Evolutionary conservation across 2,797 vertebrate species (phyloP), one percentile per base, ranked within the genome.

Genomic region (Xiphophorus birchmanni): DNA sequence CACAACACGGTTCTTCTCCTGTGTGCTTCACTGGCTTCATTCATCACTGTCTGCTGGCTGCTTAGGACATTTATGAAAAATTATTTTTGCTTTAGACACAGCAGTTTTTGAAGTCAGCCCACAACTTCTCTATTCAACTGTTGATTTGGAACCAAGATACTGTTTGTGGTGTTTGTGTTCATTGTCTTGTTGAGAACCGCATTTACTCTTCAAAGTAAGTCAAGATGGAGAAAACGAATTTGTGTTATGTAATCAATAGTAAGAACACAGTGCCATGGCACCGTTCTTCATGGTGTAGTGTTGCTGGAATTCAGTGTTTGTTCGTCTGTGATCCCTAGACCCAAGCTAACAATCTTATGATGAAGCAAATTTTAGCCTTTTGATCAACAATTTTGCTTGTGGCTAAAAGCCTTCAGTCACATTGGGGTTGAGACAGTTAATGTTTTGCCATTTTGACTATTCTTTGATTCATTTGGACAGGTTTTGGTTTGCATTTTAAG

Each of bases 11-110:
- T 82, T 58, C 58, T 23, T 84, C 50, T 91, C 88, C 84, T 86
- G 80, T 91, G 88, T 86, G 77, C 83, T 74, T 50, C 72, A 44
- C 35, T 42, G 37, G 82, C 80, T 42, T 82, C 74, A 69, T 80
- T 75, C 71, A 54, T 44, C 75, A 29, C 76, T 80, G 56, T 84
- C 79, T 47, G 69, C n/a, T 44, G 74, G 60, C 65, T 79, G 23
- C 74, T 44, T 56, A 72, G 42, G 74, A 58, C 32, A 37, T 65
- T 65, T 37, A 17, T 65, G 52, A 11, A 26, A 54, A 54, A 54
- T 3, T 63, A 8, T 8, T 35, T 63, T 35, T 2, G 15, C 32
- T 32, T 21, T 18, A 9, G 32, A 37, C 21, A 37, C 58, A 32
- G 58, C 58, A 32, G 52, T 32, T 60, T 32, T 60, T 17, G 11